Evolutionary conservation across 92 coral and sea anemone genomes (phyloP).

Genomic region (Porites evermanni): DNA sequence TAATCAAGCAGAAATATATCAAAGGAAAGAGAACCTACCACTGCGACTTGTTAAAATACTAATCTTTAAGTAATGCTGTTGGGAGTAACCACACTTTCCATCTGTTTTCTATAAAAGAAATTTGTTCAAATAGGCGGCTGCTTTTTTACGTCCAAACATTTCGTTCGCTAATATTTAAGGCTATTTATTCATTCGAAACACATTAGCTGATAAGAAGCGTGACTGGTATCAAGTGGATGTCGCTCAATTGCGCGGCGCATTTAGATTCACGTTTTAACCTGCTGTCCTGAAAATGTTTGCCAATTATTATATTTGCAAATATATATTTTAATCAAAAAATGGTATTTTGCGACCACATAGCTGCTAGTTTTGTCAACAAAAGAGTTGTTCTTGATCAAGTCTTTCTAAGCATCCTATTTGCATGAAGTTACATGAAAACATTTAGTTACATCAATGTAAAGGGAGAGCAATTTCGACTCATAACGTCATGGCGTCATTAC

Average conservation of each 20-base stretch:
- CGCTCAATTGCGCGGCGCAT: constrained; percentile 10
- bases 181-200: background rate
- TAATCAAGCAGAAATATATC: background rate
- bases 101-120: background rate
- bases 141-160: background rate
- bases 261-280: constrained; percentile 15
- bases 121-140: background rate
- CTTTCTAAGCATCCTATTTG: background rate
- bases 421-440: constrained; percentile 5
- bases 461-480: background rate
- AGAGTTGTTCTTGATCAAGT: background rate
- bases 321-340: background rate
- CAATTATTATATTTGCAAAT: background rate
- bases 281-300: background rate
- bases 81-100: background rate
- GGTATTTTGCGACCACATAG: background rate
- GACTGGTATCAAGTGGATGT: constrained; percentile 25
- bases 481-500: background rate
- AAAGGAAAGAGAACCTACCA: constrained; percentile 25
- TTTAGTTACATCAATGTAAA: constrained; percentile 4
- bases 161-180: background rate
- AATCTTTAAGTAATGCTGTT: background rate
- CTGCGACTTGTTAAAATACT: constrained; percentile 15
- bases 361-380: background rate
- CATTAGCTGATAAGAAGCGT: constrained; percentile 5